Conservation (phyloP, 2,888 invertebrate species). For the Melipona bicolor region DNA sequence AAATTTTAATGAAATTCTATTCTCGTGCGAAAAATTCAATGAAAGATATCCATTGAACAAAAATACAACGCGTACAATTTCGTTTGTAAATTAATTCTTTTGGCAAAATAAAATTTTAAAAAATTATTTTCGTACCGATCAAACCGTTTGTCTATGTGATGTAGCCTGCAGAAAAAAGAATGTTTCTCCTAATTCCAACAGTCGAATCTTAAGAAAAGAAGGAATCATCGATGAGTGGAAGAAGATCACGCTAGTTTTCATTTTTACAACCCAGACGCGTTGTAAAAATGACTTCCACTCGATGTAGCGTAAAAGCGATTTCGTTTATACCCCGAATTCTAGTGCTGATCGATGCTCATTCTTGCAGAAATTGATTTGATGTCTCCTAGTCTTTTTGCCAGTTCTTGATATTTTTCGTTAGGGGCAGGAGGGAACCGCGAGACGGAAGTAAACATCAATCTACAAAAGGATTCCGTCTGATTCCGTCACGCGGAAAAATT, state of each 20-base stretch:
- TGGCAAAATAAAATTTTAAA: too few relatives aligned
- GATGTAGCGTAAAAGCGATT: slow-evolving; percentile 74
- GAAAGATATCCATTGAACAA: too few relatives aligned
- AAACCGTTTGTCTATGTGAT: too few relatives aligned
- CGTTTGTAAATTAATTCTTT: too few relatives aligned
- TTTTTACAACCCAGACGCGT: slow-evolving; percentile 47
- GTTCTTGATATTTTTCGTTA: background rate
- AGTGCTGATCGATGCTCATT: slow-evolving; percentile 40
- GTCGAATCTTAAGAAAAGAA: slow-evolving; percentile 17
- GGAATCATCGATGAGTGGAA: slow-evolving; percentile 11
- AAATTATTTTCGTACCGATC: too few relatives aligned
- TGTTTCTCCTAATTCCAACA: background rate
- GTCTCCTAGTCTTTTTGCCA: slow-evolving; percentile 7
- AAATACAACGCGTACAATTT: too few relatives aligned
- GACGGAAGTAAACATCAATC: background rate
- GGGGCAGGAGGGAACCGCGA: background rate
- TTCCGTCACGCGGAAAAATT: background rate
- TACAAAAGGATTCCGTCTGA: background rate
- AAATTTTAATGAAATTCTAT: too few relatives aligned
- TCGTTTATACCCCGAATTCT: slow-evolving; percentile 53
- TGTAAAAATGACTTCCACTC: slow-evolving; percentile 64
- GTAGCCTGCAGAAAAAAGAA: background rate
- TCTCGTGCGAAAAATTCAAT: too few relatives aligned
- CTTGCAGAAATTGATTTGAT: slow-evolving; percentile 40
- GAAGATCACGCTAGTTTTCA: slow-evolving; percentile 35